Conservation (phyloP, 2,797 vertebrate species). For the Dermochelys coriacea region DNA sequence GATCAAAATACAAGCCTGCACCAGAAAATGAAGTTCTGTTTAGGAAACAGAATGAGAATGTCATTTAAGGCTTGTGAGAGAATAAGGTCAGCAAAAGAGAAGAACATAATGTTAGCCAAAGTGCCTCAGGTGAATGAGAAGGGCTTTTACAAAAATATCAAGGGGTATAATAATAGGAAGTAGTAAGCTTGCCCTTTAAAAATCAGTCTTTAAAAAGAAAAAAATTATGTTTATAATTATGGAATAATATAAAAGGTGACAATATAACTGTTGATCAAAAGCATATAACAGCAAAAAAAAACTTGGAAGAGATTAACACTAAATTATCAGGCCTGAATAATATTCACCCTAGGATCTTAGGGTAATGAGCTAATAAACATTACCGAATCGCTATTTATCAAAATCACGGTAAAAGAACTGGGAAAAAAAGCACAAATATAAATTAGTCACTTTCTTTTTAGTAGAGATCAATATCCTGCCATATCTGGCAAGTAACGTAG, state of each 20-base stretch:
- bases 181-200: neutral
- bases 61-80: neutral
- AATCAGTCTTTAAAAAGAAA: neutral
- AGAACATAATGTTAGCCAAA: neutral
- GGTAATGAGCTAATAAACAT: neutral
- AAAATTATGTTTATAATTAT: neutral
- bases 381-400: neutral
- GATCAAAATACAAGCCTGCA: neutral
- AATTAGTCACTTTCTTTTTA: neutral
- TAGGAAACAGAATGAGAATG: neutral
- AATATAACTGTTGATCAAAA: neutral
- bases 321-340: neutral
- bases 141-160: neutral
- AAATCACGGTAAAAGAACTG: neutral
- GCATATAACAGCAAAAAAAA: neutral
- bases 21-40: neutral
- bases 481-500: neutral
- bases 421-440: neutral
- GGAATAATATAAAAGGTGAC: neutral
- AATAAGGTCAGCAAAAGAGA: neutral
- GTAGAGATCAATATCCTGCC: neutral
- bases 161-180: neutral
- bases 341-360: neutral
- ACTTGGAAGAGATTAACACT: neutral
- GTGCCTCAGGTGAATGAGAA: neutral